Conservation (phyloP, 2,797 vertebrate species). For the Schizopygopsis malacanthus region DNA sequence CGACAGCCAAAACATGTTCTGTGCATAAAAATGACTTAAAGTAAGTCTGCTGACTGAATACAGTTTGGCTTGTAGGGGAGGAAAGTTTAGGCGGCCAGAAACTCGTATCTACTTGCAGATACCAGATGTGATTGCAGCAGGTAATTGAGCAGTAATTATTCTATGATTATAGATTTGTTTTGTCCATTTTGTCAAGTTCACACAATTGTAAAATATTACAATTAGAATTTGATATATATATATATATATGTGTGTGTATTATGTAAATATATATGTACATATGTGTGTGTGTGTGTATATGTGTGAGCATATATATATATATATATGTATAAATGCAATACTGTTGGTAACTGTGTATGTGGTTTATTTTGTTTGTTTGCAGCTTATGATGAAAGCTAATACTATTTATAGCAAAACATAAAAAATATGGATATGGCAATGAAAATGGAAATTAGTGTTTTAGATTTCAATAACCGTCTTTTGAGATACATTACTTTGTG, state of each 20-base stretch:
- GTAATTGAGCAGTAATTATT: background rate
- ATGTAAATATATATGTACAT: too few species aligned
- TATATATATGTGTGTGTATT: too few species aligned
- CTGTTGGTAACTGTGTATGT: background rate
- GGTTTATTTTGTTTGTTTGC: background rate
- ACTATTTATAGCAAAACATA: background rate
- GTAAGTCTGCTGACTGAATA: conserved; percentile 11
- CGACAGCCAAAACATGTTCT: conserved; percentile 3
- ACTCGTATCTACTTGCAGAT: background rate
- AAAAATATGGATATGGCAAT: background rate
- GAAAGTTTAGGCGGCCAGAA: background rate
- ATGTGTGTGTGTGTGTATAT: too few species aligned
- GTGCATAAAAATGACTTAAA: background rate
- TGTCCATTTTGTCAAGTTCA: background rate
- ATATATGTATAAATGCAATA: background rate
- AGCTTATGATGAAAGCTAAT: background rate
- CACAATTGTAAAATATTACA: background rate
- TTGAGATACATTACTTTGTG: background rate
- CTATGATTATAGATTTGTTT: too few species aligned
- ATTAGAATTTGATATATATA: background rate
- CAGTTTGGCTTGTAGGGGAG: background rate
- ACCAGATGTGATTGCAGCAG: background rate
- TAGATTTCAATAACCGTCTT: background rate
- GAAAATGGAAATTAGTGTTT: background rate
- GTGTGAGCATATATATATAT: too few species aligned